Conservation (phyloP, 2,888 invertebrate species). For the Rhagonycha fulva region DNA sequence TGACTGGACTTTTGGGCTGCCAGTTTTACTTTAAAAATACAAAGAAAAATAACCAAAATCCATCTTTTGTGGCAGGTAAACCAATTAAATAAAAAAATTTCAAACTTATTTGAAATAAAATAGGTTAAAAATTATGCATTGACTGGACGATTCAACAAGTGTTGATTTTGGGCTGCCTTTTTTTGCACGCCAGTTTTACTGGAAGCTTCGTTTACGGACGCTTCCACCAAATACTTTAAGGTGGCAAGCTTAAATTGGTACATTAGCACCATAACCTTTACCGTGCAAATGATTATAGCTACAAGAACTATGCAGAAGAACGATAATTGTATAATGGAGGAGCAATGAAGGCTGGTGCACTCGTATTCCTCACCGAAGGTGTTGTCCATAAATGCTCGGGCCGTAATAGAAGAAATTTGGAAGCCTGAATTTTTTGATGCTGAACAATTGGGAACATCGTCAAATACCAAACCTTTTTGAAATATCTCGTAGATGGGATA, state of each 20-base stretch:
- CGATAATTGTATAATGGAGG: background rate
- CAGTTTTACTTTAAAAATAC: background rate
- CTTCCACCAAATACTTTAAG: background rate
- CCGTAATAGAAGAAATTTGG: background rate
- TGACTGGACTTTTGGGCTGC: background rate
- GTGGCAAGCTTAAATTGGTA: background rate
- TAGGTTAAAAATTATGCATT: background rate
- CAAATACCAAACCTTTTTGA: constrained; percentile 39
- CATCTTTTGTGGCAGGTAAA: background rate
- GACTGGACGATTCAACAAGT: background rate
- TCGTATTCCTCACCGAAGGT: background rate
- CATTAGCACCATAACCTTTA: background rate
- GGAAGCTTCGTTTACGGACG: background rate
- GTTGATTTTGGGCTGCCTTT: background rate
- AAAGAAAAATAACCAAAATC: background rate
- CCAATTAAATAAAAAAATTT: background rate
- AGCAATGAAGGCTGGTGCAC: background rate
- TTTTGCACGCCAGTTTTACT: background rate
- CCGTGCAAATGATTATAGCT: background rate
- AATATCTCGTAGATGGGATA: background rate
- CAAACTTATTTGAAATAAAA: background rate
- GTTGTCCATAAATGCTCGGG: background rate
- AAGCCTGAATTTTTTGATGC: background rate
- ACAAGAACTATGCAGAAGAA: background rate
- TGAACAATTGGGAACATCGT: constrained; percentile 34